These are phyloP conservation scores for Promerops cafer DNA, from an alignment of 2,113 vertebrate species.

Conservation along the genomic window DNA sequence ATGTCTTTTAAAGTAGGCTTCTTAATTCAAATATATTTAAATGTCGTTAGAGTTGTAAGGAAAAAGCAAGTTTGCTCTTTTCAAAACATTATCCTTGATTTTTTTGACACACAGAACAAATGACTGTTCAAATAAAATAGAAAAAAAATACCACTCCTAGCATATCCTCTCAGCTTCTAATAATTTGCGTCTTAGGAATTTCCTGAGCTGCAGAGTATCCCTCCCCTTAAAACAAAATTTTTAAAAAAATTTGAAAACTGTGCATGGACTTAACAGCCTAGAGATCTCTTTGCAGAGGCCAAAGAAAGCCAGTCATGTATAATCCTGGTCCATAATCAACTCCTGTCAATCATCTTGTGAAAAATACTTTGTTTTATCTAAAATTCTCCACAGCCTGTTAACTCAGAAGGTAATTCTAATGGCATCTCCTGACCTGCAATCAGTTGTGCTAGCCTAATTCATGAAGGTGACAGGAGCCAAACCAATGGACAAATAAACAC, in stretches of 20 bases:
- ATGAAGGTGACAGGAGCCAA: not conserved
- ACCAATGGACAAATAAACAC: not conserved
- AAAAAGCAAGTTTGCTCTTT: not conserved
- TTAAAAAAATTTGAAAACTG: not conserved
- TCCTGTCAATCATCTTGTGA: not conserved
- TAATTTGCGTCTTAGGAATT: not conserved
- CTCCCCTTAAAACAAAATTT: not conserved
- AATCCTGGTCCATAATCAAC: not conserved
- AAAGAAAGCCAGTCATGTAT: not conserved
- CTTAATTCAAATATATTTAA: not conserved
- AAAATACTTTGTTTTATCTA: not conserved
- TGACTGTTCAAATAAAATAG: not conserved
- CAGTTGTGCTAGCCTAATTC: not conserved
- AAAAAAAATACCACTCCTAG: not conserved
- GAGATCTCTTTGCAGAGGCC: not conserved
- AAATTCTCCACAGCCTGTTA: not conserved
- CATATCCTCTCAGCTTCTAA: not conserved
- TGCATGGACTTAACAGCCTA: not conserved
- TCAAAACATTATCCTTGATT: not conserved
- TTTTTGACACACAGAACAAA: not conserved
- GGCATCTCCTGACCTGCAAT: not conserved
- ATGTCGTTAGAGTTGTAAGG: not conserved
- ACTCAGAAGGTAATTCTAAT: not conserved
- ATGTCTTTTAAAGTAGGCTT: not conserved
- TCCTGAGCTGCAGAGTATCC: not conserved